phyloP scores from a whole-genome alignment of 2,797 vertebrate genomes.

The Paedocypris micromegethes region DNA sequence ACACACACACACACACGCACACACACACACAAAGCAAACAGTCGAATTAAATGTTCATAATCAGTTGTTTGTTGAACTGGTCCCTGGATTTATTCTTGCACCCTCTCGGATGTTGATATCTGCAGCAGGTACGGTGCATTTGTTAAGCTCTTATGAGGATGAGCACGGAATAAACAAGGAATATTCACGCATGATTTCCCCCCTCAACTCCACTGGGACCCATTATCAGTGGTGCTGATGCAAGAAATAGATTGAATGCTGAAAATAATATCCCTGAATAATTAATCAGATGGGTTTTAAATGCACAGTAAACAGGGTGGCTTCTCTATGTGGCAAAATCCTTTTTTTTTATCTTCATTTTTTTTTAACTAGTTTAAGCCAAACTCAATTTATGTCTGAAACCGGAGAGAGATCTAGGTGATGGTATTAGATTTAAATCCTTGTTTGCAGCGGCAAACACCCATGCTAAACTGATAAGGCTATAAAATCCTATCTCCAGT shows the following conservation, averaged over 20 bases:
- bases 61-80: conserved; percentile 22
- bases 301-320: conserved; percentile 59
- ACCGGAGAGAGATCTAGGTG: conserved; percentile 43
- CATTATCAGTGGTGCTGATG: conserved; percentile 74
- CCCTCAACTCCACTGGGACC: conserved; percentile 60
- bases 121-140: conserved; percentile 27
- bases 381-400: conserved; percentile 29
- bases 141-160: conserved; percentile 53
- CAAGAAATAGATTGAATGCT: conserved; percentile 73
- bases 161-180: conserved; percentile 52
- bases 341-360: conserved; percentile 49
- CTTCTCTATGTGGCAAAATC: conserved; percentile 45
- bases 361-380: conserved; percentile 27
- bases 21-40: conserved; percentile 1
- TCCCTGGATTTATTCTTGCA: conserved; percentile 22
- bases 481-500: conserved; percentile 4
- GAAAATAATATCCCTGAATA: conserved; percentile 75
- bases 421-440: conserved; percentile 46
- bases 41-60: conserved; percentile 3
- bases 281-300: conserved; percentile 71
- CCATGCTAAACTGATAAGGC: conserved; percentile 1
- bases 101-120: conserved; percentile 21
- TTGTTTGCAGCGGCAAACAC: conserved; percentile 42
- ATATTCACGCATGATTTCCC: conserved; percentile 55
- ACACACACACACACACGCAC: neutral